Evolutionary conservation across 2,113 vertebrate genomes (phyloP).

Genomic region (Eleginops maclovinus): DNA sequence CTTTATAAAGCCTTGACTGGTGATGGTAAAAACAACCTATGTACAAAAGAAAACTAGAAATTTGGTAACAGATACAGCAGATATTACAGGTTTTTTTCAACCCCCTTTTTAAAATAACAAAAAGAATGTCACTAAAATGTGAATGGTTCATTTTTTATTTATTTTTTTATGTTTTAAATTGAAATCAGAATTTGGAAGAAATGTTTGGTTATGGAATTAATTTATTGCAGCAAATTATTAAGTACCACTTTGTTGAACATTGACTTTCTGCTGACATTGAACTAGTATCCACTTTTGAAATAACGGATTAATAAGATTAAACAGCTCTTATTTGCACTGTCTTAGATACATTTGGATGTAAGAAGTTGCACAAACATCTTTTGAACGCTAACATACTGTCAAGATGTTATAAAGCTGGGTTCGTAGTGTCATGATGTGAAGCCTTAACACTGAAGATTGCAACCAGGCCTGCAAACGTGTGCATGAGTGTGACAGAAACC

Average conservation of each 20-base stretch:
- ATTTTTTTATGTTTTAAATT: too few relatives aligned
- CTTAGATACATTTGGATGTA: background rate
- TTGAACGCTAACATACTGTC: background rate
- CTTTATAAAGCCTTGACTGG: too few relatives aligned
- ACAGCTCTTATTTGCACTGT: background rate
- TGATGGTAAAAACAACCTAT: background rate
- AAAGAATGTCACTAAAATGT: too few relatives aligned
- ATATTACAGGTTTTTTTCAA: background rate
- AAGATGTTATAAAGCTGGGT: background rate
- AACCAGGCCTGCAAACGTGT: slow-evolving; percentile 36
- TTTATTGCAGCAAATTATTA: background rate
- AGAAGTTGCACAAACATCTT: background rate
- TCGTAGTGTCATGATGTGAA: background rate
- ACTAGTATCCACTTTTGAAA: background rate
- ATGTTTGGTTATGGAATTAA: background rate
- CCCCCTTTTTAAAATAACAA: background rate
- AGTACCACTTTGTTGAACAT: background rate
- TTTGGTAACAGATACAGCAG: background rate
- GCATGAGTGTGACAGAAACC: slow-evolving; percentile 59
- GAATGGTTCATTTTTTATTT: too few relatives aligned
- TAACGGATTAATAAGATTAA: background rate
- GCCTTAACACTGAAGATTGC: slow-evolving; percentile 36
- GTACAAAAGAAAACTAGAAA: background rate
- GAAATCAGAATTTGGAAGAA: too few relatives aligned
- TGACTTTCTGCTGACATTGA: slow-evolving; percentile 18